Evolutionary conservation across 2,888 invertebrate species (phyloP).

Genomic region (Neoascia interrupta): DNA sequence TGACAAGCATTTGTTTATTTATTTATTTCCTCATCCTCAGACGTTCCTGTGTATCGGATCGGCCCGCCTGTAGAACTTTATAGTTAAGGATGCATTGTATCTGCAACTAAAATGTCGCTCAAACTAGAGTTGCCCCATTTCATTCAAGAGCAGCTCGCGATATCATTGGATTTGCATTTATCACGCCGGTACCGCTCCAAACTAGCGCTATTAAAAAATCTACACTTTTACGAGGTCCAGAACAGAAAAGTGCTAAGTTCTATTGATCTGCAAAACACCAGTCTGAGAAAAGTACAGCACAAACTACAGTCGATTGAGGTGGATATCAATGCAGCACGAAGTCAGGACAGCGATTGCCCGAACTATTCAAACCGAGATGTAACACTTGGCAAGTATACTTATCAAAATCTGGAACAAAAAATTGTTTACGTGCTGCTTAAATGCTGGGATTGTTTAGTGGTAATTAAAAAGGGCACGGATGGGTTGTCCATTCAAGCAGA

Average conservation of each 20-base stretch:
- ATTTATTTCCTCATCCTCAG: no score
- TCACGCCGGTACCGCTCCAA: constrained; percentile 23
- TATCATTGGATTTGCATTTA: constrained; percentile 13
- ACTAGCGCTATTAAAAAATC: constrained; percentile 72
- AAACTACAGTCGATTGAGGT: constrained; percentile 5
- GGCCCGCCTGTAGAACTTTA: no score
- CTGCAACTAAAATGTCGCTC: no score
- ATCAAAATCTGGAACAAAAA: constrained; percentile 67
- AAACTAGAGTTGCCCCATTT: constrained; percentile 44
- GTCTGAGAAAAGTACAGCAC: constrained; percentile 20
- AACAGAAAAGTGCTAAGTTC: constrained; percentile 72
- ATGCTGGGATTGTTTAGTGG: constrained; percentile 75
- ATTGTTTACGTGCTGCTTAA: constrained; percentile 73
- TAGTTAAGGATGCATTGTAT: no score
- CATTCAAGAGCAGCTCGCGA: constrained; percentile 33
- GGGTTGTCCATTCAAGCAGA: constrained; percentile 70
- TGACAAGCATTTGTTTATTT: no score
- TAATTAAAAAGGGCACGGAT: constrained; percentile 64
- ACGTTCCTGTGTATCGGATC: no score
- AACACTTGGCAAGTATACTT: constrained; percentile 75
- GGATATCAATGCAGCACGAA: background rate
- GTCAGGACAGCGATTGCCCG: constrained; percentile 14
- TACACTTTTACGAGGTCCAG: constrained; percentile 75
- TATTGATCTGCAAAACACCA: constrained; percentile 71
- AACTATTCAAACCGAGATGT: constrained; percentile 40